Conservation (phyloP, 1,140 invertebrate genomes). For the Triops longicaudatus region DNA sequence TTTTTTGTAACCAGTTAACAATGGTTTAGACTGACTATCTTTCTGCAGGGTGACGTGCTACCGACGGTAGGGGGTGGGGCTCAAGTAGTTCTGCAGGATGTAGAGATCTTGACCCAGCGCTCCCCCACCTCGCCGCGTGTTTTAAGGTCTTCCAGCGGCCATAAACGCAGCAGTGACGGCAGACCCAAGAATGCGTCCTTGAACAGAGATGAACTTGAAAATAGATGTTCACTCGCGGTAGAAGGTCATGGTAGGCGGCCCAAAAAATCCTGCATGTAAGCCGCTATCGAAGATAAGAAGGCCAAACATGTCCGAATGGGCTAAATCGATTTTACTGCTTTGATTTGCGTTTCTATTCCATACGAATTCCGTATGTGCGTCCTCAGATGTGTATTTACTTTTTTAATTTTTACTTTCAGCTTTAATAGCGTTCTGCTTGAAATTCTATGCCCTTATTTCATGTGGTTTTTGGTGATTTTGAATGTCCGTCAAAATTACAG, state of each 20-base stretch:
- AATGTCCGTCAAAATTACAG: too few species aligned
- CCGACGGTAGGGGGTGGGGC: constrained; percentile 86
- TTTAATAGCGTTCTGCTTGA: too few species aligned
- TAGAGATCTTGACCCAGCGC: constrained; percentile 79
- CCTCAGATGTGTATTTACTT: too few species aligned
- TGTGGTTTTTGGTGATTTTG: too few species aligned
- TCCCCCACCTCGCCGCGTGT: constrained; percentile 51
- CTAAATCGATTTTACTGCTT: too few species aligned
- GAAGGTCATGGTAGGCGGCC: constrained; percentile 31
- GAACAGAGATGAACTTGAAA: constrained; percentile 21
- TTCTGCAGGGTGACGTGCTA: constrained; percentile 69
- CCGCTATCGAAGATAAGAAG: not conserved
- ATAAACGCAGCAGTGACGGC: constrained; percentile 25
- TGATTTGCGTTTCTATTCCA: too few species aligned
- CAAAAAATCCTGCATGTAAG: constrained; percentile 20
- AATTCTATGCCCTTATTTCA: too few species aligned
- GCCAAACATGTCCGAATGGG: too few species aligned
- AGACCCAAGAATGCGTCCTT: not conserved
- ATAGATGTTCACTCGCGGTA: constrained; percentile 29
- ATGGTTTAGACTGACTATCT: not conserved
- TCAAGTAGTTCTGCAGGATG: constrained; percentile 87
- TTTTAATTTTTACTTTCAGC: too few species aligned
- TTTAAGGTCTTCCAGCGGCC: not conserved
- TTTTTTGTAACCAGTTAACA: not conserved
- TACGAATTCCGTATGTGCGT: too few species aligned